Evolutionary conservation across 2,888 invertebrate genomes (phyloP).

Genomic region (Drosophila emarginata): DNA sequence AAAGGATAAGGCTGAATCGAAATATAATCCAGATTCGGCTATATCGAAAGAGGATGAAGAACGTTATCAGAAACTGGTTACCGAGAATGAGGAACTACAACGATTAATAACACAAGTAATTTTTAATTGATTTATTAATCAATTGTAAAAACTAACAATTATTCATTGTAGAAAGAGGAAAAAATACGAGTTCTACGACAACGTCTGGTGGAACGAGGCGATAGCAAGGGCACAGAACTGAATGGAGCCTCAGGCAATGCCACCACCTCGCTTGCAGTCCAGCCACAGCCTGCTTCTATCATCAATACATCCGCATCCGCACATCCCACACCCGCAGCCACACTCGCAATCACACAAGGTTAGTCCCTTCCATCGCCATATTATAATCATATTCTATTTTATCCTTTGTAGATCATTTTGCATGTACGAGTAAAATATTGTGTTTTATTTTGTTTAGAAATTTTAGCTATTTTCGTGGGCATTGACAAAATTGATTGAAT

Average conservation of each 20-base stretch:
- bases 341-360: slow-evolving; percentile 89
- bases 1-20: slow-evolving; percentile 93
- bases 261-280: slow-evolving; percentile 63
- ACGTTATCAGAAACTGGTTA: slow-evolving; percentile 93
- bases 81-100: slow-evolving; percentile 98
- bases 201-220: slow-evolving; percentile 90
- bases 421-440: slow-evolving; percentile 22
- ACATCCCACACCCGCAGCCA: slow-evolving; percentile 84
- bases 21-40: slow-evolving; percentile 91
- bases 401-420: slow-evolving; percentile 14
- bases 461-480: slow-evolving; percentile 76
- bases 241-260: slow-evolving; percentile 66
- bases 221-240: slow-evolving; percentile 82
- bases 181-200: slow-evolving; percentile 92
- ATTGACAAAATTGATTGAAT: slow-evolving; percentile 71
- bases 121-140: slow-evolving; percentile 14
- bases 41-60: slow-evolving; percentile 97
- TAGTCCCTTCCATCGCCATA: slow-evolving; percentile 50
- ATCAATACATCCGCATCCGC: slow-evolving; percentile 79
- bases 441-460: slow-evolving; percentile 57
- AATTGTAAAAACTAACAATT: background rate
- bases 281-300: slow-evolving; percentile 55
- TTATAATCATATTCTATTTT: background rate
- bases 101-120: slow-evolving; percentile 95
- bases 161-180: slow-evolving; percentile 90